Evolutionary conservation across 2,888 invertebrate genomes (phyloP).

Genomic region (Drosophila austrosaltans): DNA sequence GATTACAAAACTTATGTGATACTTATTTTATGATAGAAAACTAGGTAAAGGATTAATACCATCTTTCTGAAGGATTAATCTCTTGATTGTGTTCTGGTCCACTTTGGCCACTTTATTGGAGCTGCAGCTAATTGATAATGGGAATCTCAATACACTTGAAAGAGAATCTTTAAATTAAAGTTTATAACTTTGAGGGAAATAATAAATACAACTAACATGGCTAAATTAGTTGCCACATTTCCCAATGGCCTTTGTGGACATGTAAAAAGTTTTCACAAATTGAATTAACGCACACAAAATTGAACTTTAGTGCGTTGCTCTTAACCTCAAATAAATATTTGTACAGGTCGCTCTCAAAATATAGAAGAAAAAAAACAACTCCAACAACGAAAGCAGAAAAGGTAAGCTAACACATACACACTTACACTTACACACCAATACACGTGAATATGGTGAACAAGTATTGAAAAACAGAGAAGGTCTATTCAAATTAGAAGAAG

Average conservation of each 20-base stretch:
- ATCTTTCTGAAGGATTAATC: too few relatives aligned
- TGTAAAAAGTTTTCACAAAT: constrained; percentile 49
- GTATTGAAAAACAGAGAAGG: constrained; percentile 34
- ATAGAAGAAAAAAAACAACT: neutral
- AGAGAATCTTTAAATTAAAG: neutral
- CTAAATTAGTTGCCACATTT: constrained; percentile 14
- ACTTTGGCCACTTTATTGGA: too few relatives aligned
- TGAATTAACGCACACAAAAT: constrained; percentile 56
- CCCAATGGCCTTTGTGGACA: constrained; percentile 1
- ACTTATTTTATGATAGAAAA: too few relatives aligned
- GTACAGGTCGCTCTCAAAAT: constrained; percentile 28
- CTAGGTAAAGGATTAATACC: too few relatives aligned
- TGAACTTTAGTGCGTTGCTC: constrained; percentile 40
- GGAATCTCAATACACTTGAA: too few relatives aligned
- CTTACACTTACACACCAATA: constrained; percentile 38
- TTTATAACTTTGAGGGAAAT: neutral
- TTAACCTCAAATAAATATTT: constrained; percentile 69
- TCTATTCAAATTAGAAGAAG: constrained; percentile 16
- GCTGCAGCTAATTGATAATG: too few relatives aligned
- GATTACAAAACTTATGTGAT: too few relatives aligned
- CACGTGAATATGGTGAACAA: constrained; percentile 33
- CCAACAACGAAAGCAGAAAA: constrained; percentile 9
- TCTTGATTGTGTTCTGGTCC: too few relatives aligned
- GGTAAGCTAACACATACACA: constrained; percentile 14
- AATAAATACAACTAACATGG: neutral